Percentiles rank a stretch among this genome's conserved stretches.
These are phyloP conservation scores for Cacatua alba DNA, from an alignment of 2,113 vertebrate species.

Conservation along the genomic window DNA sequence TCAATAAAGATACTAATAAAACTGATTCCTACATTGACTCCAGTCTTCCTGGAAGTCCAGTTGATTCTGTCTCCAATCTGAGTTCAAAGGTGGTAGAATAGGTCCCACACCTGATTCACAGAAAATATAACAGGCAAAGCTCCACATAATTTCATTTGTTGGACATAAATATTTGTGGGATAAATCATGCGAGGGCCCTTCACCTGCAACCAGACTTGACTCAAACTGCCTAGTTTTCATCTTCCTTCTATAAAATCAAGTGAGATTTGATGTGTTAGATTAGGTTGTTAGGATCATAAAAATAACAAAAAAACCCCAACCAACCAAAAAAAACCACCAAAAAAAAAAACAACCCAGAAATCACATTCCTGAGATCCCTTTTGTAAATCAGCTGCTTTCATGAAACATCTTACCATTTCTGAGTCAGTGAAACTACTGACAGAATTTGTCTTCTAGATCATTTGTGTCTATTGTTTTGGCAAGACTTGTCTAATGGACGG, in stretches of 20 bases:
- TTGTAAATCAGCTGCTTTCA: not conserved
- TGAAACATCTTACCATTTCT: not conserved
- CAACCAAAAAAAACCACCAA: too few species aligned
- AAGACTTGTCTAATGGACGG: not conserved
- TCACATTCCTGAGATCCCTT: not conserved
- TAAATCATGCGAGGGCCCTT: not conserved
- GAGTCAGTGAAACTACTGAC: not conserved
- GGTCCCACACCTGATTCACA: not conserved
- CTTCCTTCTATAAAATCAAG: not conserved
- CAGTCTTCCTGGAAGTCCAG: not conserved
- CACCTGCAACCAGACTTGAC: not conserved
- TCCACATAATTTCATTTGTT: not conserved
- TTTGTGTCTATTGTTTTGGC: not conserved
- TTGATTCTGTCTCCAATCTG: not conserved
- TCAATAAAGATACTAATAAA: not conserved
- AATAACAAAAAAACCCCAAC: too few species aligned
- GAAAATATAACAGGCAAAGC: not conserved
- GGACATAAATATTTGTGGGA: not conserved
- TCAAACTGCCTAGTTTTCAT: not conserved
- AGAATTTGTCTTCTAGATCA: accelerated
- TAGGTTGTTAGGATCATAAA: not conserved
- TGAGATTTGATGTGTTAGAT: not conserved
- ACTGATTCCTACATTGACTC: not conserved
- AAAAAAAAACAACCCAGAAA: accelerated
- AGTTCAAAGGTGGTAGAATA: not conserved